Evolutionary conservation across 2,888 invertebrate genomes (phyloP).

Genomic region (Heliconius hortense): DNA sequence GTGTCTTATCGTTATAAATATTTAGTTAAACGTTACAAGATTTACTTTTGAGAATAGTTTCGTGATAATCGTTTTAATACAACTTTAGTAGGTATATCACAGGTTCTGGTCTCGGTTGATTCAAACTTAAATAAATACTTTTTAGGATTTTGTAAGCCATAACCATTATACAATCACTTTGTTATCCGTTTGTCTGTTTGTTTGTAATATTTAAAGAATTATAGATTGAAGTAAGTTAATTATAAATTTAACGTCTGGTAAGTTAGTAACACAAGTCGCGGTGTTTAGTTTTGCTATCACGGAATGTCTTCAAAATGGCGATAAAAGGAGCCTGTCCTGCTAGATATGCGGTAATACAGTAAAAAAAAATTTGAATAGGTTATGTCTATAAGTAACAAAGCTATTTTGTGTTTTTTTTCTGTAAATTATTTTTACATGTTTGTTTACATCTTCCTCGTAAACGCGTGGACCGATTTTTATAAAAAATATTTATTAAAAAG

Average conservation of each 20-base stretch:
- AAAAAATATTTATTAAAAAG: not conserved
- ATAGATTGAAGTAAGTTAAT: not conserved
- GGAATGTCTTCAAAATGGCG: not conserved
- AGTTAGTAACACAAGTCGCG: not conserved
- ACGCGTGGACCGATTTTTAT: not conserved
- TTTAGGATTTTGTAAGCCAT: too few relatives aligned
- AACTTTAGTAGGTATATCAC: not conserved
- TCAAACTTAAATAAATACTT: not conserved
- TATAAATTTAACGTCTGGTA: not conserved
- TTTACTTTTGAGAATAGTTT: not conserved
- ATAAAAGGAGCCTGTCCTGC: too few relatives aligned
- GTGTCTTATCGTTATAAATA: slow-evolving; percentile 28
- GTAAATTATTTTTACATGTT: not conserved
- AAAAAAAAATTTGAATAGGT: not conserved
- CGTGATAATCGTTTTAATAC: not conserved
- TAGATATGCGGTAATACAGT: not conserved
- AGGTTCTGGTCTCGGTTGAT: not conserved
- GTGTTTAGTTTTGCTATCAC: not conserved
- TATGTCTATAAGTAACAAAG: too few relatives aligned
- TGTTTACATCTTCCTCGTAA: not conserved
- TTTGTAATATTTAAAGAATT: not conserved
- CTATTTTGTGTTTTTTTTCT: not conserved
- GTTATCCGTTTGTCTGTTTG: not conserved
- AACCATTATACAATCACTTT: too few relatives aligned
- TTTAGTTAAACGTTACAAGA: slow-evolving; percentile 18